These are phyloP conservation scores for Salarias fasciatus DNA, from an alignment of 2,797 vertebrate species.

Conservation along the genomic window DNA sequence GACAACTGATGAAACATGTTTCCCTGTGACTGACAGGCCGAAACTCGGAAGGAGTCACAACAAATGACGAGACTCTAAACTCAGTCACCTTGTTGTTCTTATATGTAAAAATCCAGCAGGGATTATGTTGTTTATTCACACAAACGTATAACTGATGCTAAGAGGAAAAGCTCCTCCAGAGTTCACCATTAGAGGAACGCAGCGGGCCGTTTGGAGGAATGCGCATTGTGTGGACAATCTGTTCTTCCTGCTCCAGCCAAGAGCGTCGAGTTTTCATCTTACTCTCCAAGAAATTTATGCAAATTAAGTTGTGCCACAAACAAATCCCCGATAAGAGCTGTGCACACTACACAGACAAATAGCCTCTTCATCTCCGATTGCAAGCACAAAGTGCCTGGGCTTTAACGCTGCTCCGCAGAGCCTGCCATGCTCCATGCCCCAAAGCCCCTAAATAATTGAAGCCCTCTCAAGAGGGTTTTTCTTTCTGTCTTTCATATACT, in stretches of 20 bases:
- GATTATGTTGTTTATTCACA: constrained; percentile 3
- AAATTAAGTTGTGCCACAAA: constrained; percentile 70
- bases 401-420: constrained; percentile 44
- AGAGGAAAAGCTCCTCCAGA: constrained; percentile 17
- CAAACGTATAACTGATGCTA: background rate
- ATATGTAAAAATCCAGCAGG: no score
- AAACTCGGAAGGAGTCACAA: no score
- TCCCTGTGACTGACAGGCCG: no score
- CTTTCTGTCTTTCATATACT: constrained; percentile 3
- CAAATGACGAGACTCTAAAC: no score
- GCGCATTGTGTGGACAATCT: constrained; percentile 46
- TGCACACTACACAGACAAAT: constrained; percentile 66
- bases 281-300: constrained; percentile 68
- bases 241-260: constrained; percentile 57
- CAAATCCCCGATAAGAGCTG: constrained; percentile 70
- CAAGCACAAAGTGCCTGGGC: constrained; percentile 59
- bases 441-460: constrained; percentile 62
- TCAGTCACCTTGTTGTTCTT: no score
- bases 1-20: no score
- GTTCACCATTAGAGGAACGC: constrained; percentile 15
- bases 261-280: constrained; percentile 55
- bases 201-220: constrained; percentile 19
- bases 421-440: constrained; percentile 37
- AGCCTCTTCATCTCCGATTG: constrained; percentile 69
- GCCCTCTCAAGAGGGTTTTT: constrained; percentile 38